These are phyloP conservation scores for Acomys russatus DNA, from an alignment of 2,797 vertebrate species.

Conservation along the genomic window DNA sequence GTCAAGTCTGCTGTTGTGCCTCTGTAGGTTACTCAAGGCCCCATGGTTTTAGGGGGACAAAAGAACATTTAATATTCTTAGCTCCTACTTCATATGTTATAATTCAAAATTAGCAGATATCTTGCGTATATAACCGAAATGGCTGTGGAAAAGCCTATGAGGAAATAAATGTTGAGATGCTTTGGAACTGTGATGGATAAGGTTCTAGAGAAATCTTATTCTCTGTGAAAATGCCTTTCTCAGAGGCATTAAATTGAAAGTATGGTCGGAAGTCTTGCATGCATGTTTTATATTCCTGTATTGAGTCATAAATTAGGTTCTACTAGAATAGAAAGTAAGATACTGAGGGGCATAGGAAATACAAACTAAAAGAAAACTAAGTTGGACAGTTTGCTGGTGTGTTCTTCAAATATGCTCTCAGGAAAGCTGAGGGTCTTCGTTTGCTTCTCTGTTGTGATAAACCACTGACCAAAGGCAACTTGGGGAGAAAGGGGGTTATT, in stretches of 20 bases:
- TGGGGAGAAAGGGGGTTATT: not conserved
- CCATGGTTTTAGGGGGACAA: not conserved
- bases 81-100: not conserved
- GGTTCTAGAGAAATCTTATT: conserved; percentile 3
- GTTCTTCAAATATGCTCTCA: not conserved
- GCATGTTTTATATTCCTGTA: not conserved
- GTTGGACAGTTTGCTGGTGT: not conserved
- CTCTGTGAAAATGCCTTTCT: conserved; percentile 5
- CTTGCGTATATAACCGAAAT: not conserved
- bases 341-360: not conserved
- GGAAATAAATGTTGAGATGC: not conserved
- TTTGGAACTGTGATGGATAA: not conserved
- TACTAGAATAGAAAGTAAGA: not conserved
- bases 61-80: not conserved
- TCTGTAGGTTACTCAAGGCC: not conserved
- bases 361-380: not conserved
- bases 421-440: not conserved
- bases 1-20: not conserved
- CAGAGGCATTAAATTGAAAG: not conserved
- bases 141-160: not conserved
- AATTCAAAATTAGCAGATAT: not conserved
- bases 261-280: not conserved
- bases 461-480: not conserved
- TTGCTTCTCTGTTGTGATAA: not conserved
- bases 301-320: not conserved